phyloP scores from a whole-genome alignment of 2,888 invertebrate genomes.

The Scaeva pyrastri region DNA sequence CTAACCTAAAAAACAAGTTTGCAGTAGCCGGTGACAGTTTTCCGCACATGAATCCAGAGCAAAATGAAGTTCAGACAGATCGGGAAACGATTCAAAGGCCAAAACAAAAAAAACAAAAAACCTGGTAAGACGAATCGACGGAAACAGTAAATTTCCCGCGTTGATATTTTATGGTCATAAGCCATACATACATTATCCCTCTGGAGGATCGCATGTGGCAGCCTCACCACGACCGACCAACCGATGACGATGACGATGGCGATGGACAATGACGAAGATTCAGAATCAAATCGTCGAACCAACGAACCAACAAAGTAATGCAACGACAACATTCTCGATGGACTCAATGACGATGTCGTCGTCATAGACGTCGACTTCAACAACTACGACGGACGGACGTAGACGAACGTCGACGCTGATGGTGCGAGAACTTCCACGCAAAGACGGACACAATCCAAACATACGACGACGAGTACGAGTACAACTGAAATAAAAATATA shows the following conservation, averaged over 20 bases:
- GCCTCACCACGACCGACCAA: conserved; percentile 19
- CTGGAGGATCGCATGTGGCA: conserved; percentile 56
- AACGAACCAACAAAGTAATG: background rate
- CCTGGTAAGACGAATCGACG: conserved; percentile 51
- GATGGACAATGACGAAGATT: conserved; percentile 37
- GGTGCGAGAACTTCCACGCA: conserved; percentile 75
- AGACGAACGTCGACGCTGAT: conserved; percentile 66
- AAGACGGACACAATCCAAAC: conserved; percentile 27
- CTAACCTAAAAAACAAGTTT: conserved; percentile 39
- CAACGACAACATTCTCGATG: conserved; percentile 10
- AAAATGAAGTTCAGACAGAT: conserved; percentile 30
- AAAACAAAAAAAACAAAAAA: conserved; percentile 29
- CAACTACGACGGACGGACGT: conserved; percentile 31
- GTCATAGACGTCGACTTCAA: conserved; percentile 40
- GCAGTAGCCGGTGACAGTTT: conserved; percentile 37
- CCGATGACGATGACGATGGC: conserved; percentile 29
- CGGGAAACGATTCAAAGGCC: background rate
- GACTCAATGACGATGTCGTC: conserved; percentile 47
- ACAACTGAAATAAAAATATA: background rate
- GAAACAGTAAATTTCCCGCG: conserved; percentile 75
- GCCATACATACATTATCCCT: conserved; percentile 73
- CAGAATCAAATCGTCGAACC: conserved; percentile 28
- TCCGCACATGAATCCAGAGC: conserved; percentile 52
- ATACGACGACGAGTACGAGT: too few relatives aligned
- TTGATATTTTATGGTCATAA: conserved; percentile 75